Base-by-base conservation (phyloP, 2,888 invertebrate genomes). In the Sarcophaga carnaria region DNA sequence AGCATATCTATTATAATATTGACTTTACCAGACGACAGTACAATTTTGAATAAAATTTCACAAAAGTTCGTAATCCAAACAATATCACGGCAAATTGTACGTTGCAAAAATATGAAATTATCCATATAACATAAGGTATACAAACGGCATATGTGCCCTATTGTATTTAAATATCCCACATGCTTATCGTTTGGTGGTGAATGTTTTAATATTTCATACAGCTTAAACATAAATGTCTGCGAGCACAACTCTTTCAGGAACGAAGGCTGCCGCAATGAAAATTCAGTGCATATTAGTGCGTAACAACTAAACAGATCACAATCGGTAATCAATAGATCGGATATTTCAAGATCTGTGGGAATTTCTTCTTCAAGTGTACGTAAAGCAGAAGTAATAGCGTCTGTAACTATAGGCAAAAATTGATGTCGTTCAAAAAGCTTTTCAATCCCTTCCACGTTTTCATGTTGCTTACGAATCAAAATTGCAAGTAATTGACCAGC, bases 61-160 rank as follows among this genome's bases (percentile, higher is more conserved):
- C 88, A 72, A 37, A 89, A 91, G 64, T 86, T 76, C 4, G 76
- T 69, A 2, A 92, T 63, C 62, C 92, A 89, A 2, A 89, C 88
- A 0, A 89, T 88, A 87, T 93, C 93, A 0, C 92, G 91, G n/a
- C 91, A 91, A 5, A 92, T 87, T 3, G 89, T 90, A 3, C 90
- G 89, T 88, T 92, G 90, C 12, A 93, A 85, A 22, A 90, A 91
- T 3, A 82, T 64, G 66, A 91, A 90, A 47, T 92, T 90, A 17
- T 88, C 54, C 11, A 80, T 60, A 79, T 91, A 89, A 71, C 91
- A 92, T n/a, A 91, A 62, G 0, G 90, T 86, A 69, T 93, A 91
- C 3, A 93, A 87, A 54, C 90, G 90, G 76, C 92, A 93, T 62
- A 93, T 91, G 45, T 92, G 91, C 0, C 88, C 90, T 3, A 91